phyloP scores from a whole-genome alignment of 2,113 vertebrate species.

The Mobula hypostoma region DNA sequence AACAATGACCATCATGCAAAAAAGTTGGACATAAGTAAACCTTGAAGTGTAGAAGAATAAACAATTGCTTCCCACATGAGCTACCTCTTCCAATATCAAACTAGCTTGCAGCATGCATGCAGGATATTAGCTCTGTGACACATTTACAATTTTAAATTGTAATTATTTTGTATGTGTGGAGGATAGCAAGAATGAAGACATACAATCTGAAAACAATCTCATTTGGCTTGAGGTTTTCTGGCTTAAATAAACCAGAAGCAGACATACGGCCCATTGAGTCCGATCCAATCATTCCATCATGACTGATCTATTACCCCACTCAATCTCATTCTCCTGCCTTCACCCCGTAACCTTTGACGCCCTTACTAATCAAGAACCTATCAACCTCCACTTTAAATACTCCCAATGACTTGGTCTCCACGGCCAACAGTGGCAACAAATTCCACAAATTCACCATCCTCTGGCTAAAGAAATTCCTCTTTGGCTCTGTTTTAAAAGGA shows the following conservation, averaged over 20 bases:
- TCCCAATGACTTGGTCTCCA: too few relatives aligned
- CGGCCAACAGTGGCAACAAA: too few relatives aligned
- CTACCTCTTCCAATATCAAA: neutral
- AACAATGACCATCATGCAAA: neutral
- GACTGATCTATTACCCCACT: too few relatives aligned
- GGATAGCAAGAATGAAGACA: neutral
- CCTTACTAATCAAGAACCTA: too few relatives aligned
- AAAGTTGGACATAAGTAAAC: neutral
- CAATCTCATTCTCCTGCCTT: too few relatives aligned
- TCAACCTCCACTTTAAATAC: too few relatives aligned
- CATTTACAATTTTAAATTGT: neutral
- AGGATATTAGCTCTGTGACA: neutral
- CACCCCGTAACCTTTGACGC: too few relatives aligned
- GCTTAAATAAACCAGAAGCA: neutral
- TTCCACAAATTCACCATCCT: too few relatives aligned
- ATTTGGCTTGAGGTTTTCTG: neutral
- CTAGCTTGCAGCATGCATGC: neutral
- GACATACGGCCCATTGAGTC: too few relatives aligned
- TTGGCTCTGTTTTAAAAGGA: too few relatives aligned
- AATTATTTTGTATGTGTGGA: slow-evolving; percentile 10
- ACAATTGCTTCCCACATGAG: neutral
- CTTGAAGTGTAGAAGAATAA: neutral
- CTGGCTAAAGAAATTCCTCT: too few relatives aligned
- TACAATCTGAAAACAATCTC: neutral
- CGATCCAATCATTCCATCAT: too few relatives aligned